phyloP scores from a whole-genome alignment of 2,113 vertebrate genomes.

The Choloepus hoffmanni region DNA sequence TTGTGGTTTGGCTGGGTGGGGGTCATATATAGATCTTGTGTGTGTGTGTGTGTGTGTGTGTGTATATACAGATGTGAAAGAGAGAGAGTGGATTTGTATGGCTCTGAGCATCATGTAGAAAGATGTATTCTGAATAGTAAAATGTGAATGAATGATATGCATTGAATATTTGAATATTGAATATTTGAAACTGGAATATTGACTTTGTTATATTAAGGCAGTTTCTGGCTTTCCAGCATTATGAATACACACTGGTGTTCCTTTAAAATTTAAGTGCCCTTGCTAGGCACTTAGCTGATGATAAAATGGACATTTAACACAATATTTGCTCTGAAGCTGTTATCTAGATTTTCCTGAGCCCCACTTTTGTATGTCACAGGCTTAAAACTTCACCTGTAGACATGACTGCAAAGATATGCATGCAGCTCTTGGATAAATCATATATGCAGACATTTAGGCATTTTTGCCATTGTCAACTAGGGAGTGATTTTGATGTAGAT shows the following conservation, averaged over 20 bases:
- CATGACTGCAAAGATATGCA: not conserved
- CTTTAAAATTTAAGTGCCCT: constrained; percentile 44
- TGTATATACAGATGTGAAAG: not conserved
- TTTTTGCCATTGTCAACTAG: not conserved
- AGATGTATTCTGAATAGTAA: not conserved
- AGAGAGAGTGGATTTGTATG: not conserved
- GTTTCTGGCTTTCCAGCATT: constrained; percentile 46
- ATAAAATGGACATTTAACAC: constrained; percentile 36
- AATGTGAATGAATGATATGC: not conserved
- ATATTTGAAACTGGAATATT: not conserved
- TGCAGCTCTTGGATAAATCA: not conserved
- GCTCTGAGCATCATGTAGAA: not conserved
- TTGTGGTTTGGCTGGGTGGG: not conserved
- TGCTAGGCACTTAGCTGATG: constrained; percentile 10
- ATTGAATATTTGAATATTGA: not conserved
- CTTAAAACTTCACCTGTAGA: not conserved
- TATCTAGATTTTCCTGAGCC: constrained; percentile 37
- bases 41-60: not conserved
- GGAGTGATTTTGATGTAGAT: not conserved
- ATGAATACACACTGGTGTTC: constrained; percentile 26
- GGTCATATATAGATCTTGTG: not conserved
- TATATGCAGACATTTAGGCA: not conserved
- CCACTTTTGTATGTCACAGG: constrained; percentile 13
- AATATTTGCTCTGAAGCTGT: constrained; percentile 31
- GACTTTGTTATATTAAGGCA: not conserved